Evolutionary conservation across 1,140 invertebrate species (phyloP), one percentile per base, ranked within the genome.

Genomic region (Drosophila ficusphila): DNA sequence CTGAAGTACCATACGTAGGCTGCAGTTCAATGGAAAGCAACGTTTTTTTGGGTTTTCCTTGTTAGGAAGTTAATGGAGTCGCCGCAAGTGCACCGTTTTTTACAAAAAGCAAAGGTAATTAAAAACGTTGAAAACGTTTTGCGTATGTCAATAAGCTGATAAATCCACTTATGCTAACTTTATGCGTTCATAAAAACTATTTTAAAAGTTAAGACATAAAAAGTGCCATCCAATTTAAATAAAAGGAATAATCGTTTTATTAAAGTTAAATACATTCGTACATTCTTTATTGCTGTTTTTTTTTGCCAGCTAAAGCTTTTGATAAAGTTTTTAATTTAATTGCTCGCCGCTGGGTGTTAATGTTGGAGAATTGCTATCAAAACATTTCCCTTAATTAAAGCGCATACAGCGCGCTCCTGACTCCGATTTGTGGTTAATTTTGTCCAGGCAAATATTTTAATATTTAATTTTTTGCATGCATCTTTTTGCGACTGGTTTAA

Each of bases 401-500:
- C 27, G 14, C 34, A 38, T 2, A 39, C 34, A 52, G 14, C 25
- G 18, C 19, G 33, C 56, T 42, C 11, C 8, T 61, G 58, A 21
- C 60, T 21, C 21, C 33, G 44, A 39, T 51, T 49, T 65, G 60
- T 7, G 36, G 23, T 48, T 67, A 36, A 62, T 61, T 9, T 34
- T 9, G 19, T 39, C 8, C 58, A 31, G 14, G 27, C 27, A 65
- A 41, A 51, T 41, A 51, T 62, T 53, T 49, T 4, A 53, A 36
- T 41, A 36, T 33, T 48, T 27, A 58, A 60, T 72, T 47, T 41
- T 60, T 31, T 33, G 18, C 38, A 48, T 31, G 31, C 25, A 21
- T 39, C 14, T 52, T 69, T 52, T 42, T 42, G 34, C 46, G 34
- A 57, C 52, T 58, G 76, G 54, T 42, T 62, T 44, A 62, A 72